phyloP scores from a whole-genome alignment of 2,113 vertebrate species.

The Chroicocephalus ridibundus region DNA sequence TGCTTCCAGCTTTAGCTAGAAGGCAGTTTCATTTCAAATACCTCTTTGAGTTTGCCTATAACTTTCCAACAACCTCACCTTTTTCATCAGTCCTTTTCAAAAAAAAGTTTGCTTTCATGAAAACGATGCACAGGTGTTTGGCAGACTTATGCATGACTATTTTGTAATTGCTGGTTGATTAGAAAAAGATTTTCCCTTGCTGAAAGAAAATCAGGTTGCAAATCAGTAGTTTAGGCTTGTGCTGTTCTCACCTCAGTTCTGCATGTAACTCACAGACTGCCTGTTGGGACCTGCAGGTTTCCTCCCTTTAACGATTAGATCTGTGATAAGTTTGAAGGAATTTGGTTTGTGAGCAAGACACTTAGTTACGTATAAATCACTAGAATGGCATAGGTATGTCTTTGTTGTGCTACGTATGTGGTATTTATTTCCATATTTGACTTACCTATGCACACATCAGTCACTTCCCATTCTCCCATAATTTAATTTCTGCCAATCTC shows the following conservation, averaged over 20 bases:
- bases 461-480: not conserved
- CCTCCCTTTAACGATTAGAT: not conserved
- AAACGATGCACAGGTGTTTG: not conserved
- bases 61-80: not conserved
- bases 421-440: not conserved
- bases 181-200: not conserved
- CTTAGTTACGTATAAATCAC: not conserved
- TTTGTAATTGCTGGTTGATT: not conserved
- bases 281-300: not conserved
- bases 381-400: not conserved
- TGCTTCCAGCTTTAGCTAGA: not conserved
- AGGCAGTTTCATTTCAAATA: not conserved
- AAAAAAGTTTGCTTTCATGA: not conserved
- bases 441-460: not conserved
- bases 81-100: not conserved
- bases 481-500: not conserved
- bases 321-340: not conserved
- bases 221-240: not conserved
- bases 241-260: not conserved
- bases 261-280: not conserved
- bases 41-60: not conserved
- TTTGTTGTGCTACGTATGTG: not conserved
- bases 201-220: not conserved
- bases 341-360: not conserved
- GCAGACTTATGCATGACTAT: not conserved